These are phyloP conservation scores for Papilio polytes DNA, from an alignment of 1,140 invertebrate genomes.

Conservation along the genomic window DNA sequence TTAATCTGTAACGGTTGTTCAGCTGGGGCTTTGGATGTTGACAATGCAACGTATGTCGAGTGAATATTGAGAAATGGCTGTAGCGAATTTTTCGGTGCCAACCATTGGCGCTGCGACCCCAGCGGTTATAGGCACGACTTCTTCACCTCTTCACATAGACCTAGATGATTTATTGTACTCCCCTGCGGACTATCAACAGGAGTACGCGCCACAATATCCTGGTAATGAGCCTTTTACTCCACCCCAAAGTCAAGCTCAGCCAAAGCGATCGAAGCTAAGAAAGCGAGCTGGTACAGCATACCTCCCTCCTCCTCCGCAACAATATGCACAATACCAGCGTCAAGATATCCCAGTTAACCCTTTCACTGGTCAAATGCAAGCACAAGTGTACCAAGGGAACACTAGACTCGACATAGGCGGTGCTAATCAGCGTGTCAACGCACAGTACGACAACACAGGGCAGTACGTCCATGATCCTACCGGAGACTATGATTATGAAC, in stretches of 20 bases:
- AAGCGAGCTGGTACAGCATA: slow-evolving; percentile 77
- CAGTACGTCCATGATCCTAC: slow-evolving; percentile 77
- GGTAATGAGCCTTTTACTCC: slow-evolving; percentile 69
- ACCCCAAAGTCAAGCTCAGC: slow-evolving; percentile 59
- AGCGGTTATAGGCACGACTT: slow-evolving; percentile 56
- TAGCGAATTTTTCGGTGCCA: slow-evolving; percentile 72
- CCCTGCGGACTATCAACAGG: slow-evolving; percentile 66
- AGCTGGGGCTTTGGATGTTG: slow-evolving; percentile 61
- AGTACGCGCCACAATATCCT: slow-evolving; percentile 56
- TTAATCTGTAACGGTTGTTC: slow-evolving; percentile 54
- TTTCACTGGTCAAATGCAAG: slow-evolving; percentile 64
- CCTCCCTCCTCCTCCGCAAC: slow-evolving; percentile 72
- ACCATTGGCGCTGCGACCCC: slow-evolving; percentile 61
- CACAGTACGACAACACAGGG: slow-evolving; percentile 71
- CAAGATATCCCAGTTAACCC: slow-evolving; percentile 70
- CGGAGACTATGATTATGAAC: slow-evolving; percentile 79
- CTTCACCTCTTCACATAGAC: slow-evolving; percentile 63
- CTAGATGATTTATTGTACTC: slow-evolving; percentile 75
- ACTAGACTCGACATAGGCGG: slow-evolving; percentile 67
- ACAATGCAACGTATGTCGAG: slow-evolving; percentile 69
- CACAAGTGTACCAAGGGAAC: slow-evolving; percentile 73
- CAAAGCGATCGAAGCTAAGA: slow-evolving; percentile 68
- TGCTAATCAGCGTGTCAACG: slow-evolving; percentile 69
- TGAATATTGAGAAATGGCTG: slow-evolving; percentile 70
- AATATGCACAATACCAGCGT: slow-evolving; percentile 71